phyloP scores from a whole-genome alignment of 2,113 vertebrate species.

The Indicator maculatus region DNA sequence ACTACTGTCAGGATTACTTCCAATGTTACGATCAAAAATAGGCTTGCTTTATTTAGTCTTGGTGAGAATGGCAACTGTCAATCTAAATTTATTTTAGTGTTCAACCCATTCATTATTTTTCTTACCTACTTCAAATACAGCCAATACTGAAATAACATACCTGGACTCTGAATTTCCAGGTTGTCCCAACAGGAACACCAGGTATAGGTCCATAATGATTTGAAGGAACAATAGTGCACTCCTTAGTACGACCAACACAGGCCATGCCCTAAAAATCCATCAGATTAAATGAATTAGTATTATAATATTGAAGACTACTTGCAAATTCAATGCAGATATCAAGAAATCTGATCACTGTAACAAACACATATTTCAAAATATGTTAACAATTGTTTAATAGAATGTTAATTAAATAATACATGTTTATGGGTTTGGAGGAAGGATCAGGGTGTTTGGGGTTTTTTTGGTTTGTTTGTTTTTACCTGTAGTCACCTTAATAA shows the following conservation, averaged over 20 bases:
- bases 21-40: background rate
- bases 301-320: background rate
- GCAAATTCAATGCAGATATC: background rate
- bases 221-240: constrained; percentile 97
- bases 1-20: fast-evolving
- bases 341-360: background rate
- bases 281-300: constrained; percentile 2
- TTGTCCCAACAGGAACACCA: constrained; percentile 93
- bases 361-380: background rate
- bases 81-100: background rate
- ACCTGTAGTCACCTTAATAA: background rate
- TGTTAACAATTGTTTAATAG: background rate
- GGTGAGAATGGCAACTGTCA: background rate
- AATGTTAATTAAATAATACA: background rate
- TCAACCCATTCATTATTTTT: background rate
- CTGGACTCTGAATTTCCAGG: constrained; percentile 98
- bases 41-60: background rate
- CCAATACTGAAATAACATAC: constrained; percentile 69
- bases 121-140: constrained; percentile 4
- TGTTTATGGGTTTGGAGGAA: background rate
- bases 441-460: background rate
- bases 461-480: background rate
- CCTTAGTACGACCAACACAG: constrained; percentile 97
- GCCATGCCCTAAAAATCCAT: constrained; percentile 90
- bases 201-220: constrained; percentile 97